Evolutionary conservation across 2,888 invertebrate species (phyloP).

Genomic region (Ellobium chinense): DNA sequence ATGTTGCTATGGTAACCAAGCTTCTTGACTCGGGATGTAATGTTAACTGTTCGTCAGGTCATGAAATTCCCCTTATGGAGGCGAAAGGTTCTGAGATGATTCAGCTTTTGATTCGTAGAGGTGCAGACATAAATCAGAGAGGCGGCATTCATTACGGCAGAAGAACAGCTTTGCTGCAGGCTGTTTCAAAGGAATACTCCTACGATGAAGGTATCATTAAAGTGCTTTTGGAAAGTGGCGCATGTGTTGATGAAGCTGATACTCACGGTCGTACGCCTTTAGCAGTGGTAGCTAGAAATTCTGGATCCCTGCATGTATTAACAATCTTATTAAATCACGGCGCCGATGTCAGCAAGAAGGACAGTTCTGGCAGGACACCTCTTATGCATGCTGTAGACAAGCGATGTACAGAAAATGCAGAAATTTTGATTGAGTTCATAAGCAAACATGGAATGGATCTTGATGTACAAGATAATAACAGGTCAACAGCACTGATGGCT

Average conservation of each 20-base stretch:
- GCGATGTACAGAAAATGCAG: neutral
- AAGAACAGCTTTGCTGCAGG: neutral
- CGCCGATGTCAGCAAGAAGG: neutral
- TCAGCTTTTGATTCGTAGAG: neutral
- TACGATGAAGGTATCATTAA: neutral
- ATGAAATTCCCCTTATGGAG: neutral
- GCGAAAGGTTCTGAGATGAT: neutral
- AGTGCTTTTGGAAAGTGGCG: neutral
- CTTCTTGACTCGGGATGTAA: neutral
- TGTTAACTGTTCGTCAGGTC: neutral
- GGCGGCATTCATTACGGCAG: neutral
- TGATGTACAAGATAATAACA: neutral
- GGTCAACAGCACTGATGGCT: neutral
- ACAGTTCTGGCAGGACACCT: neutral
- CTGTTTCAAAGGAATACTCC: neutral
- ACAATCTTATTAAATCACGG: slow-evolving; percentile 5
- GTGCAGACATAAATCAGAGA: neutral
- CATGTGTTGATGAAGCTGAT: neutral
- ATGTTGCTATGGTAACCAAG: neutral
- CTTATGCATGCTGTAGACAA: neutral
- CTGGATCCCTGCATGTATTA: neutral
- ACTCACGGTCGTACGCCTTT: neutral
- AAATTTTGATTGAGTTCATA: neutral
- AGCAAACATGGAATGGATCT: neutral
- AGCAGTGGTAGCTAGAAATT: neutral